Base-by-base conservation (phyloP, 2,888 invertebrate genomes). In the Leptodirus hochenwartii region DNA sequence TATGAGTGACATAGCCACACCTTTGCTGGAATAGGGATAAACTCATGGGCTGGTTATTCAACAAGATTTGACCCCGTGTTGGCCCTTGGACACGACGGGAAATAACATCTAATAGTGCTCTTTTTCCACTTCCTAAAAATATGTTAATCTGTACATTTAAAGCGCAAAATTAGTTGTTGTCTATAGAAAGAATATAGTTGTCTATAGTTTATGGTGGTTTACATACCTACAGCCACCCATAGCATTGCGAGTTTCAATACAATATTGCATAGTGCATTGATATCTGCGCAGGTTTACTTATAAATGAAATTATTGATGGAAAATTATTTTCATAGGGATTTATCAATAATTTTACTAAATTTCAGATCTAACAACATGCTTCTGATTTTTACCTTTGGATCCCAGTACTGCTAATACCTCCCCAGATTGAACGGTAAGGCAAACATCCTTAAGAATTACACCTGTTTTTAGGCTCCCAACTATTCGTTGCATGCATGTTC, bases 341-440 rank as follows among this genome's bases (percentile, higher is more conserved):
- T n/a, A n/a, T n/a, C n/a, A n/a, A n/a, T n/a, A n/a, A n/a, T n/a
- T n/a, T n/a, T n/a, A n/a, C n/a, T n/a, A n/a, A n/a, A n/a, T n/a
- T n/a, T n/a, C n/a, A n/a, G n/a, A n/a, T n/a, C n/a, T n/a, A n/a
- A n/a, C n/a, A n/a, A n/a, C n/a, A n/a, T n/a, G n/a, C n/a, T n/a
- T n/a, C n/a, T n/a, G n/a, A 16, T 13, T 26, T 39, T 38, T 49
- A 74, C 88, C 90, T 64, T 88, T 88, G 0, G 90, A 88, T 6
- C 93, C 93, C 22, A 91, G 59, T 33, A 93, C 75, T 17, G 91
- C 91, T 47, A 91, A 74, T 30, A 93, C 82, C 54, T 93, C 91
- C 4, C 91, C 91, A 27, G 87, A 84, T 47, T 82, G 79, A 0
- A 91, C 84, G 37, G 78, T 78, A 44, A 91, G 69, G 12, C 84